These are phyloP conservation scores for Pararge aegeria DNA, from an alignment of 1,140 invertebrate genomes.

Conservation along the genomic window DNA sequence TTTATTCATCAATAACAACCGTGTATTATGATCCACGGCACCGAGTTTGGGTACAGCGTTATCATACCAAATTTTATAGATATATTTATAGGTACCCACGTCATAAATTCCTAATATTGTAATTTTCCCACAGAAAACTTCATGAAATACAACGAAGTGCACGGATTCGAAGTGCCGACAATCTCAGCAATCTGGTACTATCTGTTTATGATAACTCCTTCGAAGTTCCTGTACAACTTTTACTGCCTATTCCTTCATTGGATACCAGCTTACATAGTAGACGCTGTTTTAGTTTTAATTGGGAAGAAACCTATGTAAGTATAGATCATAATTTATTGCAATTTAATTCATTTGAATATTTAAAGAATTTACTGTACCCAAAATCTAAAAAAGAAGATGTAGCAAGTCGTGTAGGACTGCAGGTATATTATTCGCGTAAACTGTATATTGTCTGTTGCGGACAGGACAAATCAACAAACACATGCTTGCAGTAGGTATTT, in stretches of 20 bases:
- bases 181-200: constrained; percentile 80
- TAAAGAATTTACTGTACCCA: neutral
- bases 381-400: no score
- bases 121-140: constrained; percentile 56
- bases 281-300: constrained; percentile 76
- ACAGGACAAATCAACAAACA: no score
- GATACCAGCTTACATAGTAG: constrained; percentile 82
- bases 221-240: constrained; percentile 74
- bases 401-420: no score
- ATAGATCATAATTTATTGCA: neutral
- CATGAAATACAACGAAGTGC: constrained; percentile 68
- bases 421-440: no score
- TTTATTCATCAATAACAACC: no score
- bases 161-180: constrained; percentile 66
- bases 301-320: constrained; percentile 83
- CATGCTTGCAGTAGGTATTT: no score
- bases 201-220: constrained; percentile 69
- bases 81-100: no score
- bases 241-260: constrained; percentile 80
- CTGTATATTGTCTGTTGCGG: no score
- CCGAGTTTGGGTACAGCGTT: no score
- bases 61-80: no score
- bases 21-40: no score
- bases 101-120: neutral
- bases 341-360: neutral